A percentile compares a stretch with the other conserved stretches of the same genome.
These are phyloP conservation scores for Dermolepida albohirtum DNA, from an alignment of 2,888 invertebrate species.

Conservation along the genomic window DNA sequence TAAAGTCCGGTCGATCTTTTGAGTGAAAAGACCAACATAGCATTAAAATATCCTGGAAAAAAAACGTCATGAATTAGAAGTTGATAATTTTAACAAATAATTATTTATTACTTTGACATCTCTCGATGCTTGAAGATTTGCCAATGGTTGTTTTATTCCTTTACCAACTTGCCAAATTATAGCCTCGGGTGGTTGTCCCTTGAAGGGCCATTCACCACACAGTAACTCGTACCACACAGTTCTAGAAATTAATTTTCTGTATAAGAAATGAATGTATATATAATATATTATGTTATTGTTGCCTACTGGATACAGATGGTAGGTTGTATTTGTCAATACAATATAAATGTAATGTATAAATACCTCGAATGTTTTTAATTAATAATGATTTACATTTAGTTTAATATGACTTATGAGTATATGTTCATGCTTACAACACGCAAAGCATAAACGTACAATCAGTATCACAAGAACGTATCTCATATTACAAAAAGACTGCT, in stretches of 20 bases:
- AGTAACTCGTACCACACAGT: conserved; percentile 99
- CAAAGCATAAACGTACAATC: too few species aligned
- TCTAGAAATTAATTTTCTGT: conserved; percentile 67
- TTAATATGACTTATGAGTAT: too few species aligned
- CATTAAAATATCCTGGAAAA: conserved; percentile 90
- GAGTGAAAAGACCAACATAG: conserved; percentile 94
- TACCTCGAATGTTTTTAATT: too few species aligned
- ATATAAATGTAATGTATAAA: too few species aligned
- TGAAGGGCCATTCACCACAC: conserved; percentile 96
- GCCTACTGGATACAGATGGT: too few species aligned
- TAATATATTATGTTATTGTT: too few species aligned
- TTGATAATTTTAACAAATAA: conserved; percentile 5
- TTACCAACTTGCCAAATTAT: conserved; percentile 98
- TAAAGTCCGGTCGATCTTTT: conserved; percentile 91
- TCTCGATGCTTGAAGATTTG: conserved; percentile 92
- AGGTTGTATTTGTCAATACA: too few species aligned
- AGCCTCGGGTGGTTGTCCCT: conserved; percentile 92
- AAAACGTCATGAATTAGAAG: not conserved
- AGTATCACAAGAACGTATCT: too few species aligned
- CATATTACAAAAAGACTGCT: too few species aligned
- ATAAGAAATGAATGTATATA: too few species aligned
- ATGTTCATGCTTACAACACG: too few species aligned
- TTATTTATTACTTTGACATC: conserved; percentile 87
- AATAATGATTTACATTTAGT: too few species aligned
- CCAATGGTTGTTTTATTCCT: conserved; percentile 95